These are phyloP conservation scores for Apostichopus japonicus DNA, from an alignment of 35 echinoderm and acorn worm genomes.

Conservation along the genomic window DNA sequence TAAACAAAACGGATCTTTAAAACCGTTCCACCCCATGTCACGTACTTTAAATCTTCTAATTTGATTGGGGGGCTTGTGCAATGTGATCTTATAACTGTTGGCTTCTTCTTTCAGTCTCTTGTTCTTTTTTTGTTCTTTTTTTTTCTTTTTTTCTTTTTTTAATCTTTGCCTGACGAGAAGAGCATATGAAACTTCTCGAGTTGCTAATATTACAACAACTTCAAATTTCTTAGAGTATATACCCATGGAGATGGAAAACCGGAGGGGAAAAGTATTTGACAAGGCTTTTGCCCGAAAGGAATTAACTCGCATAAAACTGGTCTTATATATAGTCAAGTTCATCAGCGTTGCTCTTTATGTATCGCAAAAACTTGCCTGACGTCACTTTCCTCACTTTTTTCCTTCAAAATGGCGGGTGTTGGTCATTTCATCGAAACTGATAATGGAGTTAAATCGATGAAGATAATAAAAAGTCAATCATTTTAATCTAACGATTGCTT, in stretches of 20 bases:
- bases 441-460: no score
- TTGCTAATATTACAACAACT: neutral
- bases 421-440: no score
- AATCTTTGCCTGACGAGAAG: neutral
- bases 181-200: neutral
- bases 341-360: neutral
- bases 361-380: no score
- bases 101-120: no score
- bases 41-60: neutral
- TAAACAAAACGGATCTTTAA: neutral
- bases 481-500: no score
- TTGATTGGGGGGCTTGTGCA: neutral
- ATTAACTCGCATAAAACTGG: neutral
- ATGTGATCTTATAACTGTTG: neutral
- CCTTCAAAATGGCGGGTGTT: no score
- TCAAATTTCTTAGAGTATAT: neutral
- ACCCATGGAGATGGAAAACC: neutral
- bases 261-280: neutral
- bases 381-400: no score
- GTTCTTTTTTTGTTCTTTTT: no score
- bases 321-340: neutral
- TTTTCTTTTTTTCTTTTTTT: neutral
- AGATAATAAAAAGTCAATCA: no score
- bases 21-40: neutral
- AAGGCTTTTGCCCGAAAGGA: neutral